Evolutionary conservation across 1,140 invertebrate species (phyloP).

Genomic region (Laupala kohalensis): DNA sequence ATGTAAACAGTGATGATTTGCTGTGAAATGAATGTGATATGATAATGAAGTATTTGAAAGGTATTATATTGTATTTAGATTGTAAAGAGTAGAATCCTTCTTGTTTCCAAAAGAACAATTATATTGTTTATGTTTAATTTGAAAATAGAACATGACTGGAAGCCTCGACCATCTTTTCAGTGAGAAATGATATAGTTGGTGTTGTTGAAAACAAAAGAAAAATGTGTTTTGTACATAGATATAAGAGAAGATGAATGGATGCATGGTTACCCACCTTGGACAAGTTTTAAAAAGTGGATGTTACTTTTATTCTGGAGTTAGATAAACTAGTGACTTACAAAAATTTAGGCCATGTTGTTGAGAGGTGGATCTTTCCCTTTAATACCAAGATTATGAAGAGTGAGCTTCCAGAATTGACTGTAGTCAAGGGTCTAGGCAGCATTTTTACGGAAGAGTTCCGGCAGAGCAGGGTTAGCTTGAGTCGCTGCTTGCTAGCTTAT

Average conservation of each 20-base stretch:
- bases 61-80: conserved; percentile 14
- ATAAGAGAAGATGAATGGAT: conserved; percentile 9
- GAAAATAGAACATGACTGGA: background rate
- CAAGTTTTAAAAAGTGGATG: conserved; percentile 13
- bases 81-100: conserved; percentile 8
- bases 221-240: conserved; percentile 13
- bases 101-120: conserved; percentile 11
- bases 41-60: conserved; percentile 9
- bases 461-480: conserved; percentile 16
- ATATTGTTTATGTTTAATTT: conserved; percentile 12
- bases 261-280: background rate
- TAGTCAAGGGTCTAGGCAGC: conserved; percentile 16
- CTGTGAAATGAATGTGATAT: conserved; percentile 17
- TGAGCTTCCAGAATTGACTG: conserved; percentile 16
- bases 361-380: conserved; percentile 16
- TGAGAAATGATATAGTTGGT: conserved; percentile 1
- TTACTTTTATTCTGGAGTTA: conserved; percentile 16
- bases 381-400: conserved; percentile 15
- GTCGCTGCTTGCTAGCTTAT: conserved; percentile 17
- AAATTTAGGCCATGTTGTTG: conserved; percentile 14
- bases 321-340: conserved; percentile 10
- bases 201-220: conserved; percentile 7
- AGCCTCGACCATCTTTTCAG: background rate
- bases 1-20: conserved; percentile 9
- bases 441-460: conserved; percentile 14